Percentiles rank a stretch among this genome's conserved stretches.
Conservation (phyloP, 2,888 invertebrate genomes). For the Drosophila yooni region DNA sequence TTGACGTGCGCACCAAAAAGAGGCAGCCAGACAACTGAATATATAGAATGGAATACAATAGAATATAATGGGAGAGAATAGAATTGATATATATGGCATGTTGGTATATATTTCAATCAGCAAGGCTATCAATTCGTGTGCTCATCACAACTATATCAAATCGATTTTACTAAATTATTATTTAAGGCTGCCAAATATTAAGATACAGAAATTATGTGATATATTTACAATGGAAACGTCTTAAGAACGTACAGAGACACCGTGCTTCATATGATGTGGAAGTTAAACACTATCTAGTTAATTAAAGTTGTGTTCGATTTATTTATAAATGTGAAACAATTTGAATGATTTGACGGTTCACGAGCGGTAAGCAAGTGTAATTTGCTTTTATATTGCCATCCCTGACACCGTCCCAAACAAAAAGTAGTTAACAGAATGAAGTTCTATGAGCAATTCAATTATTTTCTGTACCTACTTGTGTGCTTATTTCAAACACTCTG, state of each 20-base stretch:
- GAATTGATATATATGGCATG: conserved; percentile 18
- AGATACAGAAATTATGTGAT: not conserved
- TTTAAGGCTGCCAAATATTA: conserved; percentile 2
- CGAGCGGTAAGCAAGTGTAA: not conserved
- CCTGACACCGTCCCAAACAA: not conserved
- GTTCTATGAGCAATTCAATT: not conserved
- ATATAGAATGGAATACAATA: conserved; percentile 8
- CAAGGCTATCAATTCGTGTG: conserved; percentile 30
- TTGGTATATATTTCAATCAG: conserved; percentile 55
- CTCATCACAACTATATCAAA: conserved; percentile 23
- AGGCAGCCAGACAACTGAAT: conserved; percentile 34
- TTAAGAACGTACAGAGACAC: too few species aligned
- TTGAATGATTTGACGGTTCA: not conserved
- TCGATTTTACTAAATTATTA: conserved; percentile 26
- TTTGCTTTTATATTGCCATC: not conserved
- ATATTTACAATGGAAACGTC: not conserved
- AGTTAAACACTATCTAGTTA: not conserved
- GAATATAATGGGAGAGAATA: conserved; percentile 7
- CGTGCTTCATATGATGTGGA: not conserved
- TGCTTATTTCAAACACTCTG: not conserved
- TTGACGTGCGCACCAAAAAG: conserved; percentile 60
- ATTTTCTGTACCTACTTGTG: not conserved
- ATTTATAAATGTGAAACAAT: not conserved
- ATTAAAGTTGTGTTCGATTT: not conserved
- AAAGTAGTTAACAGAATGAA: not conserved